phyloP scores from a whole-genome alignment of 2,888 invertebrate genomes.

The Poecilus cupreus region DNA sequence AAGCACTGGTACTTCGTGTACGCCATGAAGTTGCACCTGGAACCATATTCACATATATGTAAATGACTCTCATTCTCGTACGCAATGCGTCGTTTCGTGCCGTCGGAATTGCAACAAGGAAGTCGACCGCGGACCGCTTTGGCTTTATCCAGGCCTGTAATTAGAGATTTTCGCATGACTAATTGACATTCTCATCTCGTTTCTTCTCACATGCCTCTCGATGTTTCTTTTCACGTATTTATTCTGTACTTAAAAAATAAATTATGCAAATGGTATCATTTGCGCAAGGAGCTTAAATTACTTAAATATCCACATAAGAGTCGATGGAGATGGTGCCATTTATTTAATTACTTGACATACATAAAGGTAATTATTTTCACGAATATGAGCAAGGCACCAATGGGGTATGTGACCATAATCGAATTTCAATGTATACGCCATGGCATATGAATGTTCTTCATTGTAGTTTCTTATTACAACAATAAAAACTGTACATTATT shows the following conservation, averaged over 20 bases:
- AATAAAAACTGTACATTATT: no score
- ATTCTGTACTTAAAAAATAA: background rate
- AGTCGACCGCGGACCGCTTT: background rate
- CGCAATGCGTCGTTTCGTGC: background rate
- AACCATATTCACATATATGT: background rate
- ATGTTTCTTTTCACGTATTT: background rate
- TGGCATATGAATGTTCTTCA: no score
- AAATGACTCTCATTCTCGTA: background rate
- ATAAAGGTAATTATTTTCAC: background rate
- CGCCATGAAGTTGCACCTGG: background rate
- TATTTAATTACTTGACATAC: conserved; percentile 4
- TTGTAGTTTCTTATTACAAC: no score
- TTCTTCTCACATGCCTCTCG: background rate
- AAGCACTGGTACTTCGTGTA: background rate
- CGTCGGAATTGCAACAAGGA: conserved; percentile 17
- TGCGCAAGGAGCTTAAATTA: background rate
- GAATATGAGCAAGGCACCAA: background rate
- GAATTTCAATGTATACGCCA: no score
- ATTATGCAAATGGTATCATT: conserved; percentile 12
- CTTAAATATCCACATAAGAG: background rate
- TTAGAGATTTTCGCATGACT: conserved; percentile 43
- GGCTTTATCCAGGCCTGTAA: conserved; percentile 25
- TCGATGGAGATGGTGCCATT: background rate
- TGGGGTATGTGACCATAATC: no score
- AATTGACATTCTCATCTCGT: conserved; percentile 32